These are phyloP conservation scores for Champsocephalus gunnari DNA, from an alignment of 2,797 vertebrate species.

Conservation along the genomic window DNA sequence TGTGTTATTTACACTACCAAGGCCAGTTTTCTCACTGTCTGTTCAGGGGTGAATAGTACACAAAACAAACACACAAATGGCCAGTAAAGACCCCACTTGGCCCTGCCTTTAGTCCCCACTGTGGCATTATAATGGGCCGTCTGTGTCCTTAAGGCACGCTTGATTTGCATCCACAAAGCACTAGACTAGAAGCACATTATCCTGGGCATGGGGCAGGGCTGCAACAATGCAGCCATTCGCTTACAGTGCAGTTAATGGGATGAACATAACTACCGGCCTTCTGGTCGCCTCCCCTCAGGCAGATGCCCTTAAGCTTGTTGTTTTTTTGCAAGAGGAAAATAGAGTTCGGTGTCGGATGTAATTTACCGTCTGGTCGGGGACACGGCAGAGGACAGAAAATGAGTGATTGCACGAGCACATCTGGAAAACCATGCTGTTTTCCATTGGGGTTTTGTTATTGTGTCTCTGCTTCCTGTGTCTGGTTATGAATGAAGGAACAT, in stretches of 20 bases:
- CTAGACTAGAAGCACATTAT: conserved; percentile 56
- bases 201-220: conserved; percentile 49
- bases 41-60: conserved; percentile 23
- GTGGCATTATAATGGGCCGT: conserved; percentile 67
- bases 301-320: conserved; percentile 40
- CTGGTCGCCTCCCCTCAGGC: conserved; percentile 36
- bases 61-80: conserved; percentile 46
- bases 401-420: conserved; percentile 44
- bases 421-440: conserved; percentile 46
- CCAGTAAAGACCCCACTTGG: conserved; percentile 54
- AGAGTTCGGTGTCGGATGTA: conserved; percentile 44
- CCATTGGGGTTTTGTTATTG: conserved; percentile 28
- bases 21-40: background rate
- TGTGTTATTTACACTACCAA: conserved; percentile 38
- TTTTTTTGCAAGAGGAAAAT: conserved; percentile 7
- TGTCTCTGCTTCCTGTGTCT: conserved; percentile 38
- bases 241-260: conserved; percentile 70
- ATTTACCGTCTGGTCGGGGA: conserved; percentile 29
- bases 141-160: conserved; percentile 72
- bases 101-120: conserved; percentile 53
- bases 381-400: conserved; percentile 8
- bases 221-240: conserved; percentile 56
- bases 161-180: conserved; percentile 72
- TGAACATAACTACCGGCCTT: conserved; percentile 62
- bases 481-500: conserved; percentile 25